A percentile compares a stretch with the other conserved stretches of the same genome.
Conservation (phyloP, 2,888 invertebrate species). For the Clunio marinus region DNA sequence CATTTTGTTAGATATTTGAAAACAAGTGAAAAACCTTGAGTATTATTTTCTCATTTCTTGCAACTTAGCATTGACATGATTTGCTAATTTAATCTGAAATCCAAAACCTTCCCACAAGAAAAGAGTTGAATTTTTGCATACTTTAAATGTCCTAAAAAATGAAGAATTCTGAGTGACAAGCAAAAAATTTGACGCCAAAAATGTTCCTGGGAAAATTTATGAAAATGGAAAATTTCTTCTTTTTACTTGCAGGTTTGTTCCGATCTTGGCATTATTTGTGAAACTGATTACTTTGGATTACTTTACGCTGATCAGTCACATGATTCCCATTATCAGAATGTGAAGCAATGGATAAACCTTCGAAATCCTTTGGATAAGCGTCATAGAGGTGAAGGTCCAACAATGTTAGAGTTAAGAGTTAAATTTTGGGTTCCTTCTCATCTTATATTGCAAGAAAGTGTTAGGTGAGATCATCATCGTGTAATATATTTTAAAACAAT, state of each 20-base stretch:
- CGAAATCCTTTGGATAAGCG: conserved; percentile 76
- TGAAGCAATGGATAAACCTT: conserved; percentile 81
- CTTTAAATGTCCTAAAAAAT: too few relatives aligned
- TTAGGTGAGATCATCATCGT: conserved; percentile 57
- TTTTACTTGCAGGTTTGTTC: conserved; percentile 68
- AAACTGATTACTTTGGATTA: conserved; percentile 85
- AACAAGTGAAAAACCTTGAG: too few relatives aligned
- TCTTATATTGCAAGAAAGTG: conserved; percentile 76
- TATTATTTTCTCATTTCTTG: too few relatives aligned
- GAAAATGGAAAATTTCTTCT: too few relatives aligned
- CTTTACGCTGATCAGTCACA: conserved; percentile 58
- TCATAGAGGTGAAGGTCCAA: conserved; percentile 57
- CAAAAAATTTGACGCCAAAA: too few relatives aligned
- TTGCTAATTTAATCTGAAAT: too few relatives aligned
- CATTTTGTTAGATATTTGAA: too few relatives aligned
- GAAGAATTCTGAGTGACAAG: too few relatives aligned
- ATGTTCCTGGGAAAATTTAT: too few relatives aligned
- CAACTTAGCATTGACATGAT: too few relatives aligned
- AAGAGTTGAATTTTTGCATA: too few relatives aligned
- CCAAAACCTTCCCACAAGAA: too few relatives aligned
- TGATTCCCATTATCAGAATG: conserved; percentile 54
- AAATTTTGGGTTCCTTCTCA: conserved; percentile 93
- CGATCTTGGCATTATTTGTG: conserved; percentile 74
- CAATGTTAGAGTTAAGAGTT: conserved; percentile 57
- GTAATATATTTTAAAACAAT: background rate